These are phyloP conservation scores for Mythimna loreyi DNA, from an alignment of 2,888 invertebrate species.

Conservation along the genomic window DNA sequence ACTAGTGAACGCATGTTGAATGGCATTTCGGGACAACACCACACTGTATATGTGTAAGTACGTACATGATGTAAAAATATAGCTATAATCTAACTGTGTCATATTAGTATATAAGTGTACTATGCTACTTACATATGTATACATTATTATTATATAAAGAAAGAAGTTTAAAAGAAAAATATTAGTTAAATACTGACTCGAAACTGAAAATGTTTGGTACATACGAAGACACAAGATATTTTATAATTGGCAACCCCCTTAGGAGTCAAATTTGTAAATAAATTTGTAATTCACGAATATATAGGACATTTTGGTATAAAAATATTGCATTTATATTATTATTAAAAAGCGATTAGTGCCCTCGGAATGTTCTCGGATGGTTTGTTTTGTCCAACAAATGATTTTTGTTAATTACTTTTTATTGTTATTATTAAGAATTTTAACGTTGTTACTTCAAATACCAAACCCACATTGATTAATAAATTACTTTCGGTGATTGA, in stretches of 20 bases:
- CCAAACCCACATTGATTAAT: slow-evolving; percentile 69
- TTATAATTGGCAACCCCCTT: slow-evolving; percentile 74
- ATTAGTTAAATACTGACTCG: slow-evolving; percentile 85
- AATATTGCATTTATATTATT: slow-evolving; percentile 88
- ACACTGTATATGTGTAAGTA: slow-evolving; percentile 89
- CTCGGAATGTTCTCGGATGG: slow-evolving; percentile 87
- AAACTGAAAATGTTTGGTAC: slow-evolving; percentile 72
- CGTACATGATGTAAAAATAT: slow-evolving; percentile 88
- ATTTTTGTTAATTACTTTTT: slow-evolving; percentile 89
- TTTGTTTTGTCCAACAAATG: slow-evolving; percentile 83
- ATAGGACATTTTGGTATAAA: slow-evolving; percentile 84
- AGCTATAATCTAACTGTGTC: slow-evolving; percentile 90
- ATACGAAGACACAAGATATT: slow-evolving; percentile 72
- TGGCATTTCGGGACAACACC: slow-evolving; percentile 76
- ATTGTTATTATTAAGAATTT: slow-evolving; percentile 90
- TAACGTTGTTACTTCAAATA: slow-evolving; percentile 89
- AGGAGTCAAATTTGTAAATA: slow-evolving; percentile 85
- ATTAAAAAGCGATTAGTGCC: slow-evolving; percentile 75
- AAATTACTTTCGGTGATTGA: slow-evolving; percentile 70
- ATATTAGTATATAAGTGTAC: slow-evolving; percentile 89
- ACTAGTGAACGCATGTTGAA: slow-evolving; percentile 43
- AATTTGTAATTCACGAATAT: slow-evolving; percentile 86
- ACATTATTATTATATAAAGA: slow-evolving; percentile 83
- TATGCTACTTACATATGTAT: slow-evolving; percentile 89
- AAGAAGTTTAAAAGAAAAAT: slow-evolving; percentile 85